phyloP scores from a whole-genome alignment of 35 echinoderm and acorn worm species.

The Apostichopus parvimensis region DNA sequence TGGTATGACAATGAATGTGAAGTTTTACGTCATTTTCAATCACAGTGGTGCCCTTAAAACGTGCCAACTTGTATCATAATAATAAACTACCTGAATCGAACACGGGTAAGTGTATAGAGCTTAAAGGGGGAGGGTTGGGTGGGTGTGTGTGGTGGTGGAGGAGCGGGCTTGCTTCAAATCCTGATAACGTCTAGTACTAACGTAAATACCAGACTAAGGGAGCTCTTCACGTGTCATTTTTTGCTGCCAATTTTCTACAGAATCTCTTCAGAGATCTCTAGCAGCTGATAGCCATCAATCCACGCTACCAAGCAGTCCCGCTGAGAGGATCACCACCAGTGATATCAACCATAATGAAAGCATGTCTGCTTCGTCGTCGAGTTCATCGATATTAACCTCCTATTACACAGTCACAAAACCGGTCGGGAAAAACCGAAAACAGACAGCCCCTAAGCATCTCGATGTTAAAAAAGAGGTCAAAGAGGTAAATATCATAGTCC shows the following conservation, averaged over 20 bases:
- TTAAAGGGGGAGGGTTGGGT: too few species aligned
- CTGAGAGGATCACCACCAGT: conserved; percentile 1
- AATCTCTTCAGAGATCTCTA: conserved; percentile 4
- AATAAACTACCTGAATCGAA: too few species aligned
- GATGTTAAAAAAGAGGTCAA: neutral
- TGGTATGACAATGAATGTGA: too few species aligned
- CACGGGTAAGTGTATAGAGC: too few species aligned
- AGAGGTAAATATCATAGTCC: neutral
- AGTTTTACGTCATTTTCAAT: too few species aligned
- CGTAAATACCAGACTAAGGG: too few species aligned
- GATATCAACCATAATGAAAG: conserved; percentile 36
- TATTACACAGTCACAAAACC: neutral
- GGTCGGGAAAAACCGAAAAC: conserved; percentile 35
- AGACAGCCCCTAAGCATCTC: conserved; percentile 31
- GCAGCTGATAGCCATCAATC: neutral
- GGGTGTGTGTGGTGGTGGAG: too few species aligned
- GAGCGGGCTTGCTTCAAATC: too few species aligned
- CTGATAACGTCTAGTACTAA: too few species aligned
- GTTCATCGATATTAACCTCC: neutral
- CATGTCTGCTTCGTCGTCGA: neutral
- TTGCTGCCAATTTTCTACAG: neutral
- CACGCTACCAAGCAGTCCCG: neutral
- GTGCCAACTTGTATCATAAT: too few species aligned
- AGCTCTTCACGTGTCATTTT: too few species aligned
- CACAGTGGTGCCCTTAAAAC: too few species aligned